phyloP scores from a whole-genome alignment of 2,888 invertebrate genomes.

The Stenoptilia bipunctidactyla region DNA sequence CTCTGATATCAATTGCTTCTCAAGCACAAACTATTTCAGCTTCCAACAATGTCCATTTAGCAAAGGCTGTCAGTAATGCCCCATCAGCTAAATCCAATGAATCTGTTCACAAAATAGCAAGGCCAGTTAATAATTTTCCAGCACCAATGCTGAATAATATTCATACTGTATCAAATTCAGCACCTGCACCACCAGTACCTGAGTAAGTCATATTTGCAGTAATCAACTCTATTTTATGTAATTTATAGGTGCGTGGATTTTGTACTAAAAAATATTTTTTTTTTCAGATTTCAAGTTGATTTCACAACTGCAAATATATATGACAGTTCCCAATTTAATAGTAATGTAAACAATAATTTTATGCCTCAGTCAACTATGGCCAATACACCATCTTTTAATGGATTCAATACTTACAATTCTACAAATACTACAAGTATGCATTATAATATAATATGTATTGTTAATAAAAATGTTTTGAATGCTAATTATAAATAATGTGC shows the following conservation, averaged over 20 bases:
- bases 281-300: constrained; percentile 76
- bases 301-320: constrained; percentile 80
- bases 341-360: constrained; percentile 46
- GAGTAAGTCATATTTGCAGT: constrained; percentile 8
- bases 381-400: constrained; percentile 31
- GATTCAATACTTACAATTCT: constrained; percentile 29
- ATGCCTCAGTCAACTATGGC: constrained; percentile 53
- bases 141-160: constrained; percentile 32
- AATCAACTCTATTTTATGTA: background rate
- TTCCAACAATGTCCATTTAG: constrained; percentile 39
- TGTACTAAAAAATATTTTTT: background rate
- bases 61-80: constrained; percentile 42
- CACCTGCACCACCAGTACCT: constrained; percentile 19
- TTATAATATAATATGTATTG: background rate
- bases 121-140: constrained; percentile 39
- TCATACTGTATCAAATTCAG: constrained; percentile 13
- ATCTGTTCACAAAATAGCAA: constrained; percentile 39
- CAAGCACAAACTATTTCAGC: constrained; percentile 30
- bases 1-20: constrained; percentile 52
- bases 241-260: background rate
- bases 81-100: constrained; percentile 31
- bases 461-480: background rate
- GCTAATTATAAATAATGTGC: background rate
- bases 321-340: constrained; percentile 69
- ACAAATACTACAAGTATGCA: constrained; percentile 38